Base-by-base conservation (phyloP, 1,140 invertebrate species). In the Micrasema minimum region DNA sequence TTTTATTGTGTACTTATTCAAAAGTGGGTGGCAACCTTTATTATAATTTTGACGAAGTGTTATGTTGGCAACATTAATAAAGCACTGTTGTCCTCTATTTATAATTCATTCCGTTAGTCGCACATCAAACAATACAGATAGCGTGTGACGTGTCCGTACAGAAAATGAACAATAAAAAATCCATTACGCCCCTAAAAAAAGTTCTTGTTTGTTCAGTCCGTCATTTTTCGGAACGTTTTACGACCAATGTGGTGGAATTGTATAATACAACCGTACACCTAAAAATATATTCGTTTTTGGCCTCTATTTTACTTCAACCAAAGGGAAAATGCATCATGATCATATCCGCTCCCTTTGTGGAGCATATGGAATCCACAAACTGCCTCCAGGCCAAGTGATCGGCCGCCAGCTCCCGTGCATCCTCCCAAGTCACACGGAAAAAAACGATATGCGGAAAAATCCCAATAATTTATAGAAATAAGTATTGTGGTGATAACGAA, bases 211-310 rank as follows among this genome's bases (percentile, higher is more conserved):
- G 18, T 12, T 64, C 67, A 53, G 67, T 50, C 55, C 41, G 59
- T 53, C 67, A 69, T 59, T 69, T 69, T 69, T 45, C 67, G 67
- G 31, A 11, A 14, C 41, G 55, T 59, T 68, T 45, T 41, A 68
- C 41, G 66, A 37, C 35, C 20, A n/a, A 53, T 55, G 48, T 31
- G 18, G 26, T 6, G 66, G 66, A 69, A 59, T 59, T 22, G 38
- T 31, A 31, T 7, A 31, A 31, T 31, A 31, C 2, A 31, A 4
- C 26, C 26, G 26, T 31, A 31, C 7, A 4, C 26, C 2, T 7
- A 31, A 31, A 7, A 31, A 31, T 31, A 31, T 31, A 4, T 31
- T 31, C 7, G 7, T 31, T 31, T 4, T 31, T 31, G 7, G 7
- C n/a, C n/a, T n/a, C n/a, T 31, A 31, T 31, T 31, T 31, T 31